phyloP scores from a whole-genome alignment of 1,140 invertebrate species.

The Nixonia krombeini region DNA sequence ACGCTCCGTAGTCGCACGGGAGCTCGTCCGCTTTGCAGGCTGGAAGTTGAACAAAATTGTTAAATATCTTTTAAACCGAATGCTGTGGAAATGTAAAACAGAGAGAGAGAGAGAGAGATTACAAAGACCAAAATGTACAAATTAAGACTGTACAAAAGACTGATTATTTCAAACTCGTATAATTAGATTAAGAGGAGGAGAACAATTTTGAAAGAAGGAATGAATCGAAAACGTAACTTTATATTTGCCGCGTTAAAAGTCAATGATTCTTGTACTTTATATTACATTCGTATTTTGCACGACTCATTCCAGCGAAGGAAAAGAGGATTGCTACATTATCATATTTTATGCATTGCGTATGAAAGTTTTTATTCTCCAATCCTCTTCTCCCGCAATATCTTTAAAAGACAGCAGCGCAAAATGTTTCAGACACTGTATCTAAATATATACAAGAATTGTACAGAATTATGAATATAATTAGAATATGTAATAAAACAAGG shows the following conservation, averaged over 20 bases:
- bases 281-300: not conserved
- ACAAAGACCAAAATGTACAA: too few relatives aligned
- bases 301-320: slow-evolving; percentile 9
- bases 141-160: too few relatives aligned
- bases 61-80: not conserved
- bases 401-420: not conserved
- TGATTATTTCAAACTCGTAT: too few relatives aligned
- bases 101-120: too few relatives aligned
- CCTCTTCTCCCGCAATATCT: slow-evolving; percentile 9
- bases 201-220: not conserved
- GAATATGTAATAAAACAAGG: slow-evolving; percentile 10
- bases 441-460: slow-evolving; percentile 16
- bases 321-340: too few relatives aligned
- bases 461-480: slow-evolving; percentile 11
- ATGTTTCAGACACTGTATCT: not conserved
- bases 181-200: too few relatives aligned
- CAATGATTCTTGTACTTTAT: too few relatives aligned
- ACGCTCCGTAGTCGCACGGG: slow-evolving; percentile 75
- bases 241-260: too few relatives aligned
- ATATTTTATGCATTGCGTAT: too few relatives aligned
- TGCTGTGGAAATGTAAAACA: too few relatives aligned
- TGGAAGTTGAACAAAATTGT: slow-evolving; percentile 47
- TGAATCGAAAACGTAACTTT: not conserved
- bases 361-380: slow-evolving; percentile 7
- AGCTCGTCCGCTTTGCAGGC: slow-evolving; percentile 71